Evolutionary conservation across 2,888 invertebrate genomes (phyloP), one percentile per base, ranked within the genome.

Genomic region (Brachyptera putata): DNA sequence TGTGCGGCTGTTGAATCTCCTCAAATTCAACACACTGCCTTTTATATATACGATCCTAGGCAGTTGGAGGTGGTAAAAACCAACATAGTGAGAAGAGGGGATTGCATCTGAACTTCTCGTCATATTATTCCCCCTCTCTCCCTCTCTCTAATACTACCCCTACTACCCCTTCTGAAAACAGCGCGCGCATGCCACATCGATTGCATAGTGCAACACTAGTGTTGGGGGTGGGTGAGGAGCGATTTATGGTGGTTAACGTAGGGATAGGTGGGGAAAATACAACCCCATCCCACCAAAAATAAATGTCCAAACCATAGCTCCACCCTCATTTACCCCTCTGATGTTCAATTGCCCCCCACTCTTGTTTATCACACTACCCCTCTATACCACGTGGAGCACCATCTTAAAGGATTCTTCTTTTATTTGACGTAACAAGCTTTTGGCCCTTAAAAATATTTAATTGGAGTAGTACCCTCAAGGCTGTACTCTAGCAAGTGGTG

Each of bases 1-100:
- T 30, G 58, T 58, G 43, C 58, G 55, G 63, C 64, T 61, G 59
- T 63, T 64, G 62, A 56, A 55, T 59, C 61, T 41, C 49, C 46
- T 43, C 48, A 56, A n/a, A 56, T 48, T 37, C 57, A 56, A 37
- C 18, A 48, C 63, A 36, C 37, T 56, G 56, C 61, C 64, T 64
- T 64, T 63, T 64, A 64, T 64, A 64, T 63, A 61, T 62, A 60
- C 62, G 37, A 46, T 60, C 58, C n/a, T n/a, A n/a, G n/a, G 61
- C 64, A 60, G 59, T 63, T 50, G 59, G 57, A 43, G 50, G 57
- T 59, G 58, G 63, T 46, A 59, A 59, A 58, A 58, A 56, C 58
- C 36, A 46, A 30, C 43, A 36, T 36, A 22, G 57, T 41, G 21
- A 21, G 48, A 36, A 21, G 49, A 25, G 57, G 57, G 60, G 58